phyloP scores from a whole-genome alignment of 2,888 invertebrate species.

The Scrobipalpa atriplicella region DNA sequence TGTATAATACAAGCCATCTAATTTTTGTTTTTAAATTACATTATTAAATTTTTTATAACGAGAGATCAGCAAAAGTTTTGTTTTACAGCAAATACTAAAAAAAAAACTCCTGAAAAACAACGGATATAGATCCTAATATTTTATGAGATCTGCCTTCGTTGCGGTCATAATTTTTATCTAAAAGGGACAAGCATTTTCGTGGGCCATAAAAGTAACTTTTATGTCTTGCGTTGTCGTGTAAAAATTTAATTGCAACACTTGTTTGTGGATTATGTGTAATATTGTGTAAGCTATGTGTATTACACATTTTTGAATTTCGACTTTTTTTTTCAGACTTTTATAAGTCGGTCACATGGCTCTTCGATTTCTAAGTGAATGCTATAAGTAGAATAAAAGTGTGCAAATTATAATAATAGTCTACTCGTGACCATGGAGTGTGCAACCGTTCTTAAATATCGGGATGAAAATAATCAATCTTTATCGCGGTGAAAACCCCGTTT shows the following conservation, averaged over 20 bases:
- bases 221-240: slow-evolving; percentile 6
- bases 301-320: no score
- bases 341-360: no score
- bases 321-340: no score
- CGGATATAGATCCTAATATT: slow-evolving; percentile 4
- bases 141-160: slow-evolving; percentile 4
- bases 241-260: background rate
- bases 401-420: no score
- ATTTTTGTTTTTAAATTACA: no score
- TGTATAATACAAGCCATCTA: no score
- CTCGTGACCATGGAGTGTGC: no score
- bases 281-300: background rate
- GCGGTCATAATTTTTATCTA: slow-evolving; percentile 15
- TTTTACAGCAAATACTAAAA: background rate
- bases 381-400: no score
- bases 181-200: slow-evolving; percentile 10
- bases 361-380: no score
- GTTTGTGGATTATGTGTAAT: slow-evolving; percentile 1
- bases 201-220: slow-evolving; percentile 14
- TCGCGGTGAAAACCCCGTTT: no score
- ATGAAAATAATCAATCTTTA: no score
- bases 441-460: no score
- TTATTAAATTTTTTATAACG: background rate
- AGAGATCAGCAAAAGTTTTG: background rate
- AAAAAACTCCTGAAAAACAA: background rate